Evolutionary conservation across 1,140 invertebrate species (phyloP), one percentile per base, ranked within the genome.

Genomic region (Heliconius hewitsoni): DNA sequence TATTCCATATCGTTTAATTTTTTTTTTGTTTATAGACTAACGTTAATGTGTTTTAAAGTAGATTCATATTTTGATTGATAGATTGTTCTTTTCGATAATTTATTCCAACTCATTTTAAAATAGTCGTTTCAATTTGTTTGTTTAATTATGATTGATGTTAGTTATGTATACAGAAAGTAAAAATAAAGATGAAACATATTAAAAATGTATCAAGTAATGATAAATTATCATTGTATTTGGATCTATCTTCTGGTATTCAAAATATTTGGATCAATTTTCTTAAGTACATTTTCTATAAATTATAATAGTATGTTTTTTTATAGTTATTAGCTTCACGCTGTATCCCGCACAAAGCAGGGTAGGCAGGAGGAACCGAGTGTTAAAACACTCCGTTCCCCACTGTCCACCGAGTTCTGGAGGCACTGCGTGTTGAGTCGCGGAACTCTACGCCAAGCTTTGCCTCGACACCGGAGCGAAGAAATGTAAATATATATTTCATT

Each of bases 51-150:
- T 85, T 92, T 93, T 92, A 91, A 93, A 93, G 88, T 93, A 90
- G 90, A 88, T 91, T 89, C 89, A 85, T 87, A 86, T 88, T 89
- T 90, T 93, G 91, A 93, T 93, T 93, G 91, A 93, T 93, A 90
- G 86, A 89, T 89, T 86, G 84, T 86, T 87, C 84, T 86, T 84
- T 87, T 82, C 82, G 75, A 74, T 81, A 87, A 84, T 89, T 91
- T 91, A 86, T 90, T 87, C 82, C 79, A 76, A 89, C 83, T 86
- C 85, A 84, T 84, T 74, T 73, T 81, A 81, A 76, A 76, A 78
- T 77, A 78, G 71, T 60, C 39, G 73, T 86, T 83, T 87, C 84
- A 89, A 92, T 91, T 91, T 90, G 87, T 91, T 87, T 89, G 86
- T 86, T 84, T 91, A 91, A 93, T 93, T 90, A 84, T 89, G 90